Evolutionary conservation across 1,140 invertebrate genomes (phyloP).

Genomic region (Tenebrio molitor): DNA sequence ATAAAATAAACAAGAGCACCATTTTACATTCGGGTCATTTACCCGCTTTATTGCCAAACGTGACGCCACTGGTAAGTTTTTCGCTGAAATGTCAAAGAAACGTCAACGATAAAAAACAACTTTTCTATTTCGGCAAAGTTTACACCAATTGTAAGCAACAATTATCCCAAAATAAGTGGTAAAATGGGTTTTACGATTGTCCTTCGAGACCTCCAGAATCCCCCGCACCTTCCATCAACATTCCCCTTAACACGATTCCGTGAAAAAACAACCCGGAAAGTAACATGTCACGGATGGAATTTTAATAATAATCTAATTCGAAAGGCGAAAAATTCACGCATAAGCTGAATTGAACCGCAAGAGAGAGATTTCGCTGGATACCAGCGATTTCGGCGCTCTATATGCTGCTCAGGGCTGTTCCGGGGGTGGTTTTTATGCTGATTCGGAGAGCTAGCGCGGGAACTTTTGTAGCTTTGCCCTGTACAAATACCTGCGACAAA

Average conservation of each 20-base stretch:
- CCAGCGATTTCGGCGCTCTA: slow-evolving; percentile 22
- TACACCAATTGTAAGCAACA: no score
- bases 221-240: not conserved
- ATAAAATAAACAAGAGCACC: no score
- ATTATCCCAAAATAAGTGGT: no score
- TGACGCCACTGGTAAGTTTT: no score
- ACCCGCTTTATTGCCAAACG: no score
- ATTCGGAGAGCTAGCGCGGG: slow-evolving; percentile 16
- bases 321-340: slow-evolving; percentile 29
- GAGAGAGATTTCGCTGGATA: slow-evolving; percentile 29
- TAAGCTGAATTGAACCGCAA: slow-evolving; percentile 38
- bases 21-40: no score
- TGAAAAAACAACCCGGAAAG: slow-evolving; percentile 10
- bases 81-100: no score
- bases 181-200: no score
- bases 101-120: no score
- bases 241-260: not conserved
- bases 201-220: no score
- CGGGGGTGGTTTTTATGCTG: slow-evolving; percentile 37
- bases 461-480: slow-evolving; percentile 29
- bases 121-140: no score
- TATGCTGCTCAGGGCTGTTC: slow-evolving; percentile 24
- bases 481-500: slow-evolving; percentile 34
- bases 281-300: slow-evolving; percentile 29
- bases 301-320: slow-evolving; percentile 28